A percentile compares a stretch with the other conserved stretches of the same genome.
These are phyloP conservation scores for Otis tarda DNA, from an alignment of 2,113 vertebrate genomes.

Conservation along the genomic window DNA sequence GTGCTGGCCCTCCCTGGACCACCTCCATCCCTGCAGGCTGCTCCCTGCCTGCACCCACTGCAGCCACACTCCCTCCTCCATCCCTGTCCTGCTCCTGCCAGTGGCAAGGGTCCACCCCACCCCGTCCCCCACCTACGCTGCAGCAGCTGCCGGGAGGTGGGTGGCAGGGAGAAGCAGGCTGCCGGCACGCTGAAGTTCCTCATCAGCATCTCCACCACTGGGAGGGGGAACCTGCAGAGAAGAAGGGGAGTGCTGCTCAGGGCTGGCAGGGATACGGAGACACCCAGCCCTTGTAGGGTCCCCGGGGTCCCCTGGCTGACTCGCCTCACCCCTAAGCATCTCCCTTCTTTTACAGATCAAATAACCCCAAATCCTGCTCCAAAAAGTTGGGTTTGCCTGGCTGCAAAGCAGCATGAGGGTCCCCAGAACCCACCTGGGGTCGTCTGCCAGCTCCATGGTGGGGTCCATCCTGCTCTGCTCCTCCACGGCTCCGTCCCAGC, in stretches of 20 bases:
- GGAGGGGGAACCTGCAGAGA: constrained; percentile 60
- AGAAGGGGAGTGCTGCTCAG: rapidly evolving
- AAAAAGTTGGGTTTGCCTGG: neutral
- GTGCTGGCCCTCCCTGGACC: neutral
- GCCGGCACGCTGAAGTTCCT: constrained; percentile 69
- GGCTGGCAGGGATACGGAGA: rapidly evolving
- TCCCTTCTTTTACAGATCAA: neutral
- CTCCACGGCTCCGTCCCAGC: neutral
- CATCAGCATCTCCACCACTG: constrained; percentile 69
- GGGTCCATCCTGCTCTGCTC: constrained; percentile 21
- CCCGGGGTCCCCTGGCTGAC: neutral
- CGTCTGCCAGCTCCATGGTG: constrained; percentile 13
- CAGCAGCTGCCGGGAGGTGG: constrained; percentile 69
- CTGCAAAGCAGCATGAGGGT: neutral
- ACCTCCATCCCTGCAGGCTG: neutral
- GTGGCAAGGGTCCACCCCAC: neutral
- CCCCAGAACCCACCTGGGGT: constrained; percentile 31
- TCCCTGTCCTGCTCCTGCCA: neutral
- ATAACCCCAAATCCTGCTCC: neutral
- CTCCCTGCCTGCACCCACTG: neutral
- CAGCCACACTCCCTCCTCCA: neutral
- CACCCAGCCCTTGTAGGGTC: neutral
- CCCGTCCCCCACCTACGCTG: constrained; percentile 56
- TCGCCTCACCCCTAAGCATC: neutral
- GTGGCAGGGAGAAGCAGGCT: constrained; percentile 73